These are phyloP conservation scores for Tretioscincus oriximinensis DNA, from an alignment of 2,113 vertebrate species.

Conservation along the genomic window DNA sequence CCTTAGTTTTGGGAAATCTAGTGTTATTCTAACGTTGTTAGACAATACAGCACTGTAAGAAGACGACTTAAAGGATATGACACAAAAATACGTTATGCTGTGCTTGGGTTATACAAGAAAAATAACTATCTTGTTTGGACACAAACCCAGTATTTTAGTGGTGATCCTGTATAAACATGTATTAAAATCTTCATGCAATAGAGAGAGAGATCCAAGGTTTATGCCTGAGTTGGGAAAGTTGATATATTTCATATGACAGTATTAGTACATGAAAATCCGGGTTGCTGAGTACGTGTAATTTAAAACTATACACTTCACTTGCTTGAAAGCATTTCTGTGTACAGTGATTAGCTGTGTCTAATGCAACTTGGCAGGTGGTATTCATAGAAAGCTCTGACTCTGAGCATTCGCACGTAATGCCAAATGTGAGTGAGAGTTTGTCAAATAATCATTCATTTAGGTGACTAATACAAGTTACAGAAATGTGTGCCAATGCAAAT, in stretches of 20 bases:
- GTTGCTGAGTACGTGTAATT: conserved; percentile 56
- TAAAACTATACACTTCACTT: conserved; percentile 64
- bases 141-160: conserved; percentile 34
- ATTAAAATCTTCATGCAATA: conserved; percentile 31
- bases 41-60: conserved; percentile 26
- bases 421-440: conserved; percentile 33
- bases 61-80: conserved; percentile 29
- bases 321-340: conserved; percentile 69
- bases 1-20: background rate
- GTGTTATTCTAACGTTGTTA: conserved; percentile 28
- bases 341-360: conserved; percentile 65
- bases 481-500: background rate
- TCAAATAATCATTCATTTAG: conserved; percentile 34
- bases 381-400: conserved; percentile 57
- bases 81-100: conserved; percentile 30
- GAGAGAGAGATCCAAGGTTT: conserved; percentile 55
- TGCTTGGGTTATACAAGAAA: conserved; percentile 8
- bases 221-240: conserved; percentile 48
- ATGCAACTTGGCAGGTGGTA: conserved; percentile 59
- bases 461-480: background rate
- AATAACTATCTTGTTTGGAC: conserved; percentile 10
- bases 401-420: background rate
- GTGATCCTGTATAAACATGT: conserved; percentile 1
- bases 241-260: conserved; percentile 64
- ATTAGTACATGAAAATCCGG: conserved; percentile 58